Evolutionary conservation across 2,888 invertebrate species (phyloP), one percentile per base, ranked within the genome.

Genomic region (Mythimna pallens): DNA sequence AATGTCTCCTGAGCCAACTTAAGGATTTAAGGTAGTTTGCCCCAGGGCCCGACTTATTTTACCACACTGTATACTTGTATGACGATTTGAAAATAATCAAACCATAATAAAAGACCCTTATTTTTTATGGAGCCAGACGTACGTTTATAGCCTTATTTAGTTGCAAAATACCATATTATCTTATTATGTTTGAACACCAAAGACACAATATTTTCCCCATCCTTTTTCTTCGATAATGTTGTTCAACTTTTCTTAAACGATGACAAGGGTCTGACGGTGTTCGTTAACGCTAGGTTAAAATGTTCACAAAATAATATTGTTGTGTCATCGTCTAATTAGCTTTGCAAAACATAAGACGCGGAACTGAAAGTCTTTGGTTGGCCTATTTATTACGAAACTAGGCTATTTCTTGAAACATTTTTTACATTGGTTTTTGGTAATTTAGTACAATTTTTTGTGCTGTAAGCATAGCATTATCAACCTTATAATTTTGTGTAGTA

Each of bases 201-300:
- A 55, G 62, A 68, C 40, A 25, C 25, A 25, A 25, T 25, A 25
- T 25, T 25, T 25, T 25, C 25, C 25, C 25, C 25, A 1, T 66
- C 47, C 57, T 63, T 34, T 71, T 78, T 78, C 47, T 52, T 63
- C 57, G 34, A 65, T 71, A 77, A 78, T 65, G 34, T 66, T 78
- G 62, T 66, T 63, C 62, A 52, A 71, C 22, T 66, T 78, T 78
- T 58, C 65, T 66, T 57, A 47, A 77, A 55, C 30, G 78, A 72
- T 77, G 76, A 77, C 72, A 78, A 63, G 76, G 76, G 76, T 77
- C 62, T 78, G 78, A 77, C 71, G 62, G 43, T 20, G 61, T 65
- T 71, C 52, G 65, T 78, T 70, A 70, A 78, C 34, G 71, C 62
- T 43, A 65, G 62, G 65, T 72, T 78, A 64, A 76, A 76, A 76